phyloP scores from a whole-genome alignment of 2,888 invertebrate species.

The Chloromyia formosa region DNA sequence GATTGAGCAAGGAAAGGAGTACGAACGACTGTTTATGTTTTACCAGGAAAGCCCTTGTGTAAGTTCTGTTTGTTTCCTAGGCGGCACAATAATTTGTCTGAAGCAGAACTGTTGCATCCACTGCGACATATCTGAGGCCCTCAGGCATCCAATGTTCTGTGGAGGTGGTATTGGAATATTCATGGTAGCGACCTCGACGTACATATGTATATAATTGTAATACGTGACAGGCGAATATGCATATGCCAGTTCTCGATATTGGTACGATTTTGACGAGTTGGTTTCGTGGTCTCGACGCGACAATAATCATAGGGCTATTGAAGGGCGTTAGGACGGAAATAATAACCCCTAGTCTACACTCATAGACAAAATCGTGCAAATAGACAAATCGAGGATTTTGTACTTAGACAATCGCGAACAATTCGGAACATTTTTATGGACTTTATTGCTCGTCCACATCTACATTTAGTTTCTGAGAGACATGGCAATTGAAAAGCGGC shows the following conservation, averaged over 20 bases:
- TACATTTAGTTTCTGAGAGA: too few relatives aligned
- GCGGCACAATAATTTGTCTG: conserved; percentile 92
- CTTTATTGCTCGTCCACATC: too few relatives aligned
- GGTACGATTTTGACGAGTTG: conserved; percentile 98
- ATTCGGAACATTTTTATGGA: too few relatives aligned
- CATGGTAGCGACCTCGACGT: conserved; percentile 94
- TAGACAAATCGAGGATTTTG: too few relatives aligned
- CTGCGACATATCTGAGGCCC: conserved; percentile 85
- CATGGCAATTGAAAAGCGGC: too few relatives aligned
- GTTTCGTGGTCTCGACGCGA: too few relatives aligned
- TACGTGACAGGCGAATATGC: conserved; percentile 90
- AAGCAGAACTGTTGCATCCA: conserved; percentile 88
- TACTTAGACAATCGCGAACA: too few relatives aligned
- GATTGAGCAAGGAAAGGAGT: conserved; percentile 88
- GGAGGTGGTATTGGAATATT: conserved; percentile 96
- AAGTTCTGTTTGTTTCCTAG: conserved; percentile 90
- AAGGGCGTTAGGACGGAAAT: too few relatives aligned
- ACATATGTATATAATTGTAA: conserved; percentile 92
- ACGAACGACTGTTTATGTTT: conserved; percentile 92
- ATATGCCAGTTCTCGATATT: conserved; percentile 97
- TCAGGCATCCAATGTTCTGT: conserved; percentile 90
- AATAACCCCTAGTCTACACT: too few relatives aligned
- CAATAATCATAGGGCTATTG: too few relatives aligned
- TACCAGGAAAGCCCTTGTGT: conserved; percentile 90
- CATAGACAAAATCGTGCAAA: too few relatives aligned